Conservation (phyloP, 2,113 vertebrate species). For the Phrynosoma platyrhinos region DNA sequence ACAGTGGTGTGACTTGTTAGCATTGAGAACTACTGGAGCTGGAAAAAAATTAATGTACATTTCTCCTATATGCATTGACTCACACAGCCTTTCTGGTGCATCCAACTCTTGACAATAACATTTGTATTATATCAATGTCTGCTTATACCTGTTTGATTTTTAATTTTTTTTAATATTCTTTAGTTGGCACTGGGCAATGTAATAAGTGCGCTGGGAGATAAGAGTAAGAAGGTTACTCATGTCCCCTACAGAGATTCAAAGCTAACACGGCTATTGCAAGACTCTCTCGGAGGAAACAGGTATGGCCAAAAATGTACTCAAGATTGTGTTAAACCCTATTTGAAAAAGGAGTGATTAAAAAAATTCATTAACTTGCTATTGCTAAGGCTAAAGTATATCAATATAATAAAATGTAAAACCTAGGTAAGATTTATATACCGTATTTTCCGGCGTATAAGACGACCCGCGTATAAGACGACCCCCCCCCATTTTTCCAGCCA, state of each 20-base stretch:
- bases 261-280: constrained; percentile 93
- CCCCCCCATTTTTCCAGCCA: too few species aligned
- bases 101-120: neutral
- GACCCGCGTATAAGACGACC: too few species aligned
- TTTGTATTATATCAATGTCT: neutral
- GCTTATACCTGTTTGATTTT: neutral
- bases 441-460: too few species aligned
- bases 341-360: neutral
- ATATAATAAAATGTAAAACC: neutral
- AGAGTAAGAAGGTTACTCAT: constrained; percentile 93
- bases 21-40: neutral
- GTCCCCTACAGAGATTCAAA: constrained; percentile 98
- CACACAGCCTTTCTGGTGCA: neutral
- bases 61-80: neutral
- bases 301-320: constrained; percentile 55
- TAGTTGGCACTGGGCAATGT: constrained; percentile 97
- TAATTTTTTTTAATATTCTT: neutral
- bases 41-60: neutral
- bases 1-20: neutral
- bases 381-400: neutral
- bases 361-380: neutral
- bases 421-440: neutral
- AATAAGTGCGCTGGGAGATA: constrained; percentile 96
- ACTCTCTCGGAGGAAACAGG: constrained; percentile 98
- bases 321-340: constrained; percentile 9